These are phyloP conservation scores for Phortica variegata DNA, from an alignment of 1,140 invertebrate genomes.

Conservation along the genomic window DNA sequence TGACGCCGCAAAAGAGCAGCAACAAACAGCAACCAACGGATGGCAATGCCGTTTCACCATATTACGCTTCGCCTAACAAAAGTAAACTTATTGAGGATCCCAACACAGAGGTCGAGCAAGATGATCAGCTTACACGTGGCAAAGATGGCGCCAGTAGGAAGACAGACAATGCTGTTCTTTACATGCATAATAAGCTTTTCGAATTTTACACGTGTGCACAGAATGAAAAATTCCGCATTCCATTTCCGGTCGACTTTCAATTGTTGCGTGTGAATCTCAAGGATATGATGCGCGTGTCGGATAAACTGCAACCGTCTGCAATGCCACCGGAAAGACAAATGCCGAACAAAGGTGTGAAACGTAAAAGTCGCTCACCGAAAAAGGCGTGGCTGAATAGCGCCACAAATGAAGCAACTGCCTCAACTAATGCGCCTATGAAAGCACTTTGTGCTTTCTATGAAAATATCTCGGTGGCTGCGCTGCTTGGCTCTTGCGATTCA, in stretches of 20 bases:
- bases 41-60: constrained; percentile 17
- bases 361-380: constrained; percentile 47
- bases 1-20: neutral
- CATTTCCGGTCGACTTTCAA: constrained; percentile 46
- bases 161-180: constrained; percentile 9
- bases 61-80: constrained; percentile 18
- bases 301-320: constrained; percentile 12
- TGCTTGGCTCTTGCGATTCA: constrained; percentile 23
- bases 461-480: constrained; percentile 39
- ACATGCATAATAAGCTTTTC: constrained; percentile 41
- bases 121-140: neutral
- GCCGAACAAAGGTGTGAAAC: constrained; percentile 19
- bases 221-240: constrained; percentile 35
- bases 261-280: constrained; percentile 37
- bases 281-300: constrained; percentile 31
- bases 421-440: constrained; percentile 14
- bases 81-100: constrained; percentile 4
- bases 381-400: constrained; percentile 39
- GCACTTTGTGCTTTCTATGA: constrained; percentile 39
- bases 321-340: neutral
- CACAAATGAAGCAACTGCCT: constrained; percentile 2
- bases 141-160: too few species aligned
- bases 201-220: constrained; percentile 44
- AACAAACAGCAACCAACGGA: constrained; percentile 21
- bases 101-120: neutral